A percentile compares a stretch with the other conserved stretches of the same genome.
Conservation (phyloP, 1,140 invertebrate genomes). For the Teleogryllus occipitalis region DNA sequence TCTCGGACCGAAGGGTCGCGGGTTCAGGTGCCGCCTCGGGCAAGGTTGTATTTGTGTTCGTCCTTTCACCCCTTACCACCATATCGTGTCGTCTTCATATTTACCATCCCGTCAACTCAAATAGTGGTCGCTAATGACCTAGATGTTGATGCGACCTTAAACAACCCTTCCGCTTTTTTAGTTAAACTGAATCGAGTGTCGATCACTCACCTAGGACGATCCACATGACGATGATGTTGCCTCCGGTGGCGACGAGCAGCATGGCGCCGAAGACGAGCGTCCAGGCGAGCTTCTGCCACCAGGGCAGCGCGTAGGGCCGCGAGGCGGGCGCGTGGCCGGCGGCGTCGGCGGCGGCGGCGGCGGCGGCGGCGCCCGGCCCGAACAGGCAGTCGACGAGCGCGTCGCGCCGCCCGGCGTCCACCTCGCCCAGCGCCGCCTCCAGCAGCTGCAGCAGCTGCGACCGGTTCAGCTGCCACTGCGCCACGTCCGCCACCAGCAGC, state of each 20-base stretch:
- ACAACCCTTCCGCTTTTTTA: no score
- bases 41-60: no score
- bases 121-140: no score
- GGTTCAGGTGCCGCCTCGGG: no score
- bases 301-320: slow-evolving; percentile 37
- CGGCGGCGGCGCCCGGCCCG: neutral
- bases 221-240: slow-evolving; percentile 83
- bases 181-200: slow-evolving; percentile 21
- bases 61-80: no score
- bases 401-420: neutral
- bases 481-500: neutral
- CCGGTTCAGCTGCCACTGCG: slow-evolving; percentile 16
- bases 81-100: no score
- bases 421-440: neutral
- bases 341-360: no score
- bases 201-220: slow-evolving; percentile 66
- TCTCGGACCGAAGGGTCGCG: no score
- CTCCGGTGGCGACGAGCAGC: slow-evolving; percentile 65
- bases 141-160: no score
- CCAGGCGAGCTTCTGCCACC: slow-evolving; percentile 61
- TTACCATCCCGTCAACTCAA: no score
- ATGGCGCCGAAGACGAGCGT: slow-evolving; percentile 61
- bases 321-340: slow-evolving; percentile 23
- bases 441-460: slow-evolving; percentile 9
- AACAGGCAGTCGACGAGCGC: neutral